Base-by-base conservation (phyloP, 2,113 vertebrate genomes). In the Vanacampus margaritifer region DNA sequence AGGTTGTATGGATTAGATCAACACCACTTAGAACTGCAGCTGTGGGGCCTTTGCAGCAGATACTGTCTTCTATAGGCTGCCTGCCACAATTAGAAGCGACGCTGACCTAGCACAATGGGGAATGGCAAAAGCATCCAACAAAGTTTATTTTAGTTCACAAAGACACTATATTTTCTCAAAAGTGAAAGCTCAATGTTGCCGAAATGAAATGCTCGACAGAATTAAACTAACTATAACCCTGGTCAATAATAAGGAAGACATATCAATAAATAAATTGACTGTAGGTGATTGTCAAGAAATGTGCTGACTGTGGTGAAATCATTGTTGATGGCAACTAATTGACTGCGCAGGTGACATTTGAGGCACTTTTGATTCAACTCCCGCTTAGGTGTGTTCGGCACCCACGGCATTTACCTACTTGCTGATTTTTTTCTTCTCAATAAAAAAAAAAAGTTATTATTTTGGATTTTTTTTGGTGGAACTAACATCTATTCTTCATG, bases 1-100 rank as follows among this genome's bases (percentile, higher is more conserved):
- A 76, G 77, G 77, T 84, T 78, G 86, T 78, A 85, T 88, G 82
- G 86, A 90, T 88, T 85, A 88, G 83, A 87, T 80, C 77, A 86
- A 79, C 79, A 75, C 79, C 83, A 85, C 83, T 86, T 84, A 84
- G 19, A 13, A 12, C 12, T 26, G 79, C 26, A 71, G 72, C 53
- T 67, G 72, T 51, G 21, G 61, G 60, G 19, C 59, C 59, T 85
- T 79, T 66, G 73, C 32, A 65, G 60, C 72, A 76, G 75, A 73
- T 26, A 62, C 68, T 73, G 57, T 71, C 62, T 21, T 41, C 67
- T 43, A 39, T 32, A 24, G 6, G 26, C 24, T 13, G 32, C 43
- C 36, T 32, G 71, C 76, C 73, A 68, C n/a, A 2, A 75, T 80
- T 64, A 68, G 59, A 81, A 66, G 51, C 43, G 61, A 43, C 61